phyloP scores from a whole-genome alignment of 2,797 vertebrate species.

The Rhinichthys osculus region DNA sequence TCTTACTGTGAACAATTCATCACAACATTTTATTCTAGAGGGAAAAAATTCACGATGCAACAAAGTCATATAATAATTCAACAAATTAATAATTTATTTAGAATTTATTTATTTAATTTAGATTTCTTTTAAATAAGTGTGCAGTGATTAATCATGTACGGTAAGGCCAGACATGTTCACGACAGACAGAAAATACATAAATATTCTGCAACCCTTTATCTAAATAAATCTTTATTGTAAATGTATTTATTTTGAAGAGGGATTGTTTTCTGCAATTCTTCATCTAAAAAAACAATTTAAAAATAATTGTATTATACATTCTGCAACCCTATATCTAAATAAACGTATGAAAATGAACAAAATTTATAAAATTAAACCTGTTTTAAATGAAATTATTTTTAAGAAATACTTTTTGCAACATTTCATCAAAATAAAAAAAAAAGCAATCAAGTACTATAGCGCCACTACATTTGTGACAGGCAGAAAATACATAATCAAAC shows the following conservation, averaged over 20 bases:
- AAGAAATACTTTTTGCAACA: no score
- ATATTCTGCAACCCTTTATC: background rate
- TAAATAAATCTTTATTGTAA: no score
- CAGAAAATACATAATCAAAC: background rate
- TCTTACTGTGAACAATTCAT: background rate
- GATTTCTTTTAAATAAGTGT: background rate
- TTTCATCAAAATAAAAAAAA: background rate
- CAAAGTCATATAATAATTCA: no score
- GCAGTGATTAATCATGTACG: background rate
- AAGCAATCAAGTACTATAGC: no score
- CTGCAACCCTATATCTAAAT: no score
- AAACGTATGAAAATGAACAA: background rate
- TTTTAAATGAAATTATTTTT: no score
- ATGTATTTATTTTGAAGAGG: no score
- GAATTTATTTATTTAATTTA: background rate
- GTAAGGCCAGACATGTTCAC: background rate
- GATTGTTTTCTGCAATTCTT: no score
- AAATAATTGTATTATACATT: no score
- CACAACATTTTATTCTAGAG: background rate
- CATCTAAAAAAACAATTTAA: no score
- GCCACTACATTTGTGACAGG: fast-evolving
- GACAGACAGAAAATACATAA: background rate
- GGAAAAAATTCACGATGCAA: background rate
- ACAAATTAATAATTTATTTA: background rate
- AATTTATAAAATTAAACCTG: no score